phyloP scores from a whole-genome alignment of 2,797 vertebrate species.

The Tachyglossus aculeatus region DNA sequence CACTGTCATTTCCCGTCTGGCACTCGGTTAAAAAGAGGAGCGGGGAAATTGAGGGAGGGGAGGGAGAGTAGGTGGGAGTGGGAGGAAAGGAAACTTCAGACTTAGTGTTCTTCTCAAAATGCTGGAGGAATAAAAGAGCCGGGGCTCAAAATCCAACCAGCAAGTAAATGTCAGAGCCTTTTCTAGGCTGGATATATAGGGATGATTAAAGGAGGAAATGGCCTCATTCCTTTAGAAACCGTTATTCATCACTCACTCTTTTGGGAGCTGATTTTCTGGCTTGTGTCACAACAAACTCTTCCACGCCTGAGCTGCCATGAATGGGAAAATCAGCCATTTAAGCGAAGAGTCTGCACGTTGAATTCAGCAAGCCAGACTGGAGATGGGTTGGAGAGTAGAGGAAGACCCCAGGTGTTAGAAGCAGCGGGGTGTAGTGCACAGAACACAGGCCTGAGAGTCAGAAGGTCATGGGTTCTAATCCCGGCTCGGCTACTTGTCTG shows the following conservation, averaged over 20 bases:
- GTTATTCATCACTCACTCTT: not conserved
- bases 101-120: not conserved
- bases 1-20: constrained; percentile 73
- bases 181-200: not conserved
- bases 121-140: constrained; percentile 38
- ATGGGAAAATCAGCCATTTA: too few species aligned
- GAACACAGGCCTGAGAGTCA: too few species aligned
- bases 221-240: not conserved
- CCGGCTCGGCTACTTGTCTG: too few species aligned
- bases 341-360: too few species aligned
- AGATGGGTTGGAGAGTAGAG: too few species aligned
- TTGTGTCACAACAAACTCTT: too few species aligned
- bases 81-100: constrained; percentile 38
- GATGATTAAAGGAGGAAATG: not conserved
- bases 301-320: too few species aligned
- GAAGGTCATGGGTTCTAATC: too few species aligned
- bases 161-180: constrained; percentile 27
- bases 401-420: too few species aligned
- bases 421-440: too few species aligned
- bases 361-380: too few species aligned
- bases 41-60: constrained; percentile 1
- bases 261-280: fast-evolving
- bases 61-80: not conserved
- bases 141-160: constrained; percentile 35
- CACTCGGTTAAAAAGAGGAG: constrained; percentile 60